Evolutionary conservation across 2,113 vertebrate species (phyloP), one percentile per base, ranked within the genome.

Genomic region (Eubucco bourcierii): DNA sequence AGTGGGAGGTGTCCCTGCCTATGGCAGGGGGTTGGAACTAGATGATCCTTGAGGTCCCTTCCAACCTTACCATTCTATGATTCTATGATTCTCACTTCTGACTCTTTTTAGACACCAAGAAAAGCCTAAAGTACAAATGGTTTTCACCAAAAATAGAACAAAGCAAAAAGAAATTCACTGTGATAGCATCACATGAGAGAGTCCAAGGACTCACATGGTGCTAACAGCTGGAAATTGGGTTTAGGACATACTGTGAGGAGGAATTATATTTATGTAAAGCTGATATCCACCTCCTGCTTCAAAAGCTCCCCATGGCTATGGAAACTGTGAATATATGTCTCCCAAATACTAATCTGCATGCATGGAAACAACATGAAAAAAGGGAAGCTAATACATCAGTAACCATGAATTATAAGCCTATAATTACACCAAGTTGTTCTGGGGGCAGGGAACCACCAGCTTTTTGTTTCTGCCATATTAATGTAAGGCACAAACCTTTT

Each of bases 191-290:
- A 2, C 11, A 52, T 5, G 28, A 85, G 15, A 75, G 33, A 84
- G 29, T 52, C 68, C 39, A 59, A 31, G 41, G 83, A n/a, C 41
- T 59, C 41, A 44, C 7, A 24, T 11, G 77, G 67, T 10, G 17
- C 3, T 31, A 46, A 55, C 47, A 59, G 39, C 24, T 81, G 90
- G 61, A 70, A 88, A 47, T 20, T 46, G 37, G 4, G 50, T 82
- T 73, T 58, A 78, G 27, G 64, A 46, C 21, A 25, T 68, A 76
- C 61, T 61, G 66, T 21, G 17, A 94, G 37, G 55, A 64, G 61
- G 70, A 90, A 86, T 85, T 93, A 78, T 82, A 75, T 78, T 89
- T 89, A 34, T 67, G 55, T 63, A 67, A 65, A 68, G 79, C 76
- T 58, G 53, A 65, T 47, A 58, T 39, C 39, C 8, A 60, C 53